Percentiles rank a stretch among this genome's conserved stretches.
Evolutionary conservation across 2,113 vertebrate species (phyloP).

Genomic region (Eira barbara): DNA sequence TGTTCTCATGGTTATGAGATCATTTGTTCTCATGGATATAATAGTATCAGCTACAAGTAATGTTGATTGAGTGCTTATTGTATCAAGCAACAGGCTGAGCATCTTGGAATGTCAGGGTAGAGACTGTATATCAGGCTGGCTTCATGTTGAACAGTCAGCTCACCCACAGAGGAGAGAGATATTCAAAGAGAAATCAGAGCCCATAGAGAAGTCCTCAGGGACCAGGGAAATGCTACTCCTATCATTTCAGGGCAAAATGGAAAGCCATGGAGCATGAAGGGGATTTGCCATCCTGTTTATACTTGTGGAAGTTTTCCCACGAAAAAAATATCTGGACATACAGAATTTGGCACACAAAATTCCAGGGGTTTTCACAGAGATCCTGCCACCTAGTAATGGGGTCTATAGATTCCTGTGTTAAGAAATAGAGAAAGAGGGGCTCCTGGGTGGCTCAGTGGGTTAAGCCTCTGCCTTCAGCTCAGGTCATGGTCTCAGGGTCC

Average conservation of each 20-base stretch:
- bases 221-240: background rate
- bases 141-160: background rate
- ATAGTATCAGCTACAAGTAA: background rate
- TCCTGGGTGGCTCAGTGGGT: no score
- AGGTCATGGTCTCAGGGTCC: no score
- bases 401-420: background rate
- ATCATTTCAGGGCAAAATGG: background rate
- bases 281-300: background rate
- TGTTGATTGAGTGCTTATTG: background rate
- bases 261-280: background rate
- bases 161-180: background rate
- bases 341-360: background rate
- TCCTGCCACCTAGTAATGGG: background rate
- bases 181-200: conserved; percentile 1
- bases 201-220: background rate
- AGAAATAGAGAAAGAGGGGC: background rate
- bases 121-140: background rate
- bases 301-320: background rate
- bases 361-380: background rate
- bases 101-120: background rate
- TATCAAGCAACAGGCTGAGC: background rate
- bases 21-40: background rate
- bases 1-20: background rate
- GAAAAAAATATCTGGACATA: background rate
- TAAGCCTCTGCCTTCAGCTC: no score